A percentile compares a stretch with the other conserved stretches of the same genome.
Conservation (phyloP, 1,140 invertebrate species). For the Drosophila lini region DNA sequence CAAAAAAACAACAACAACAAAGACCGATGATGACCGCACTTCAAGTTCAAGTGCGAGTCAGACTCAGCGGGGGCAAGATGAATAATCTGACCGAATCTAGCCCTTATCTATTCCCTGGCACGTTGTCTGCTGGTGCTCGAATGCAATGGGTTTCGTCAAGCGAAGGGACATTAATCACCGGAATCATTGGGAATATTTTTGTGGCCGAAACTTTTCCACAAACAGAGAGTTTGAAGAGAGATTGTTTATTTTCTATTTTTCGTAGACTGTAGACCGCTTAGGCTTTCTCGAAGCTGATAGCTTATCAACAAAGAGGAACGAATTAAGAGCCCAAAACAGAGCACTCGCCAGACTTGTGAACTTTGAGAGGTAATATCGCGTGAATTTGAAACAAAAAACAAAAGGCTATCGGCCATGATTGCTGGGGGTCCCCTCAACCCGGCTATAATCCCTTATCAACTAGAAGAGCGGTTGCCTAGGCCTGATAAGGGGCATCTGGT, state of each 20-base stretch:
- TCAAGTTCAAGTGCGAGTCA: slow-evolving; percentile 59
- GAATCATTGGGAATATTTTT: slow-evolving; percentile 33
- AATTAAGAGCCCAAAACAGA: slow-evolving; percentile 16
- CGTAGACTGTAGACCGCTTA: slow-evolving; percentile 19
- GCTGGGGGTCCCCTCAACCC: slow-evolving; percentile 13
- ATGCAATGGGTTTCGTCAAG: slow-evolving; percentile 4
- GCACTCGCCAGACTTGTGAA: slow-evolving; percentile 49
- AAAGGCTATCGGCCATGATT: slow-evolving; percentile 2
- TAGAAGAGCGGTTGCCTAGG: slow-evolving; percentile 22
- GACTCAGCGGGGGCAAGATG: slow-evolving; percentile 15
- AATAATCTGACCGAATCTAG: slow-evolving; percentile 5
- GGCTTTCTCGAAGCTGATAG: slow-evolving; percentile 28
- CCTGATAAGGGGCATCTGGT: slow-evolving; percentile 31
- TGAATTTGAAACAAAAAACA: slow-evolving; percentile 24
- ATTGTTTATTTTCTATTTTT: slow-evolving; percentile 43
- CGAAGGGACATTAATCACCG: slow-evolving; percentile 19
- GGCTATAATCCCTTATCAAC: neutral
- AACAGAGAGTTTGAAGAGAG: neutral
- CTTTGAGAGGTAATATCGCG: slow-evolving; percentile 29
- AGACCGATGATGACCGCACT: slow-evolving; percentile 28
- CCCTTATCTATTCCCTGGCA: slow-evolving; percentile 47
- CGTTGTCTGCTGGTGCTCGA: slow-evolving; percentile 52
- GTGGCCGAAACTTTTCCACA: slow-evolving; percentile 60
- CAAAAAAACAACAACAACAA: slow-evolving; percentile 27
- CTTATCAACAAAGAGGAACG: slow-evolving; percentile 16